Evolutionary conservation across 1,140 invertebrate species (phyloP).

Genomic region (Pseudomyrmex gracilis): DNA sequence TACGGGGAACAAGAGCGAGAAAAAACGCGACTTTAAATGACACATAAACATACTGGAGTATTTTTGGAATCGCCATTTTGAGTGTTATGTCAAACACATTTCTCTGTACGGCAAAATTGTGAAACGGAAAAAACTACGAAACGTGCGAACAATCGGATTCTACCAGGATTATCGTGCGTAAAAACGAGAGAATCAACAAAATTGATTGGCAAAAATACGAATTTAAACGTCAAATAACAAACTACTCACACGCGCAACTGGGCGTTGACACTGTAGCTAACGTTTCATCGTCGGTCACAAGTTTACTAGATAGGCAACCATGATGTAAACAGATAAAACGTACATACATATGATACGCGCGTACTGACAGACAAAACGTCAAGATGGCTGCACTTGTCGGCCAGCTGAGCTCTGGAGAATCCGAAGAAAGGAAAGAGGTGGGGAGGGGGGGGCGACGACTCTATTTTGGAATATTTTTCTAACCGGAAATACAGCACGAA

Average conservation of each 20-base stretch:
- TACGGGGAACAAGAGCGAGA: neutral
- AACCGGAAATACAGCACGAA: too few species aligned
- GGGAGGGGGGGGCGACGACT: too few species aligned
- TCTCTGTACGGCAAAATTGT: neutral
- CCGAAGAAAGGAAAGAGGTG: too few species aligned
- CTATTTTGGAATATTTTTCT: too few species aligned
- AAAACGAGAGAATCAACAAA: neutral
- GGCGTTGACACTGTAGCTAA: constrained; percentile 77
- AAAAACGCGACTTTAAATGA: constrained; percentile 11
- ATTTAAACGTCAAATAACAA: constrained; percentile 70
- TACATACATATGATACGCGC: neutral
- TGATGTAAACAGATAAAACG: neutral
- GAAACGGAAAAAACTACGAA: neutral
- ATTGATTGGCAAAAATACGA: constrained; percentile 39
- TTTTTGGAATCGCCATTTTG: constrained; percentile 81
- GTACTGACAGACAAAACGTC: too few species aligned
- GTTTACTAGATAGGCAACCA: constrained; percentile 1
- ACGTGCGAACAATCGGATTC: neutral
- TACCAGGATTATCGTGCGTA: neutral
- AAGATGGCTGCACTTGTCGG: too few species aligned
- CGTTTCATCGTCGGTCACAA: constrained; percentile 66
- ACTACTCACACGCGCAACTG: constrained; percentile 79
- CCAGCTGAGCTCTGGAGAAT: too few species aligned
- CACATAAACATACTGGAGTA: constrained; percentile 67
- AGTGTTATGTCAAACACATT: constrained; percentile 68